Conservation (phyloP, 2,888 invertebrate species). For the Rosalia funebris region DNA sequence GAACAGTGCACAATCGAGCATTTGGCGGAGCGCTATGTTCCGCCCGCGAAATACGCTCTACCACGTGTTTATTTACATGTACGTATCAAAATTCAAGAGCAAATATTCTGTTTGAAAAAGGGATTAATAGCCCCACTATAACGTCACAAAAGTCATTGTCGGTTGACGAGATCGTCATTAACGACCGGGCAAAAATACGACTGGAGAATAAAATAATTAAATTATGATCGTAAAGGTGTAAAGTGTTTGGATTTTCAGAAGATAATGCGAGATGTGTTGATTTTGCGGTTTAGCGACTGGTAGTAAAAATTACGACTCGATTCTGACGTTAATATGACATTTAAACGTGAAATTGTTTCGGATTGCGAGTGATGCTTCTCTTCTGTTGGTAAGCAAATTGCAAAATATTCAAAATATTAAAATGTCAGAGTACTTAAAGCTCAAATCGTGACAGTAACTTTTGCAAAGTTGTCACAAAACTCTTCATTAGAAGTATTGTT, state of each 20-base stretch:
- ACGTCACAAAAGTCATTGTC: background rate
- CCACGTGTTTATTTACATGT: conserved; percentile 5
- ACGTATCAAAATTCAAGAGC: conserved; percentile 5
- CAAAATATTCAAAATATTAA: background rate
- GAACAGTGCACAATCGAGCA: background rate
- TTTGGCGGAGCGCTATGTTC: background rate
- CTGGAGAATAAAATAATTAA: background rate
- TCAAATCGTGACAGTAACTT: background rate
- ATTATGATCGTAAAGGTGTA: background rate
- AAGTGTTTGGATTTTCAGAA: background rate
- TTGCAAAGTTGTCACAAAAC: background rate
- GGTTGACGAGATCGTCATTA: background rate
- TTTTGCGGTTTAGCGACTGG: conserved; percentile 6
- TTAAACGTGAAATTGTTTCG: background rate
- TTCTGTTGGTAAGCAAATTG: background rate
- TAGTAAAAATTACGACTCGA: background rate
- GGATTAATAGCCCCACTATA: background rate
- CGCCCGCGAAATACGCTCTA: background rate
- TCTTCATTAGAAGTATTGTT: background rate
- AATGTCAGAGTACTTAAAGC: background rate
- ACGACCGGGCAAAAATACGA: background rate
- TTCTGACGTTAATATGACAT: conserved; percentile 8
- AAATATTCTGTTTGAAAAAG: conserved; percentile 4
- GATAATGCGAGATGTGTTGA: conserved; percentile 6
- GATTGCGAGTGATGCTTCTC: background rate